Evolutionary conservation across 2,113 vertebrate genomes (phyloP).

Genomic region (Tichodroma muraria): DNA sequence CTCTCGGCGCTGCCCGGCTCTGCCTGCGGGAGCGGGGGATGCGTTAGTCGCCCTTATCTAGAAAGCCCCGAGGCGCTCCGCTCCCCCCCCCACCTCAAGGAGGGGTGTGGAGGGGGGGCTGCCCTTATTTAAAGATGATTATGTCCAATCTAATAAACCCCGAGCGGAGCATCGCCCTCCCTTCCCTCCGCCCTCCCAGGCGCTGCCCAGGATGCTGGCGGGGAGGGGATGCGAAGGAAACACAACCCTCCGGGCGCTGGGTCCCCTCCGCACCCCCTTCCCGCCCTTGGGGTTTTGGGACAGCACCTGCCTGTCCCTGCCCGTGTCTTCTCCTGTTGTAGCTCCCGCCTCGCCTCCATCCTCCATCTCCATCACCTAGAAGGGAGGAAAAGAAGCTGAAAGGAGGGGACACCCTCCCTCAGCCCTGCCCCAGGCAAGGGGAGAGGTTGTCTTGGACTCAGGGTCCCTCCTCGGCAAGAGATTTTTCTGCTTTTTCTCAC

Average conservation of each 20-base stretch:
- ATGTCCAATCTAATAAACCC: conserved; percentile 74
- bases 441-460: not conserved
- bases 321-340: conserved; percentile 56
- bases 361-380: conserved; percentile 27
- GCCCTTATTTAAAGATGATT: conserved; percentile 66
- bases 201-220: conserved; percentile 28
- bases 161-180: conserved; percentile 64
- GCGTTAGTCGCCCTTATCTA: conserved; percentile 32
- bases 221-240: not conserved
- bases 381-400: not conserved
- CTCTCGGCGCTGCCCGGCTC: not conserved
- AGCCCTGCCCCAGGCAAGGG: not conserved
- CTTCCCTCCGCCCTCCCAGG: conserved; percentile 35
- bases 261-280: not conserved
- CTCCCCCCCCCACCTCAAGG: not conserved
- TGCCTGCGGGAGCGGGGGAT: conserved; percentile 33
- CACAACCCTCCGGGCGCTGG: not conserved
- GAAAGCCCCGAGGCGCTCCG: conserved; percentile 15
- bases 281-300: not conserved
- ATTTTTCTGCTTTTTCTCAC: not conserved
- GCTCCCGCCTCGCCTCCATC: conserved; percentile 33
- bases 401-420: not conserved
- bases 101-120: conserved; percentile 33
- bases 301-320: conserved; percentile 32
- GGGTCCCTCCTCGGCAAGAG: not conserved